Percentiles rank a stretch among this genome's conserved stretches.
Evolutionary conservation across 2,888 invertebrate species (phyloP).

Genomic region (Eustalomyia histrio): DNA sequence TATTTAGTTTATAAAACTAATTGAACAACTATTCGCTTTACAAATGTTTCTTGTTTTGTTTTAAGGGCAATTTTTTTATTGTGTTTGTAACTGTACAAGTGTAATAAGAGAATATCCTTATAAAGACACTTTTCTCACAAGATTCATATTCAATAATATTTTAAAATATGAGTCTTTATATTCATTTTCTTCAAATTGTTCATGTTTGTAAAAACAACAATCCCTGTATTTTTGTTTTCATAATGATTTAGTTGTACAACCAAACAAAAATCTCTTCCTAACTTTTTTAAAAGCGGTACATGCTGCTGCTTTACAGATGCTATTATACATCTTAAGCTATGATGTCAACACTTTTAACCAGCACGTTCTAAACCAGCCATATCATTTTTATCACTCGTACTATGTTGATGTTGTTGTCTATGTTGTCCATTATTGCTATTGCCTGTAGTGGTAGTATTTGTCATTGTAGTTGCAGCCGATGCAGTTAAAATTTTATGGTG

Average conservation of each 20-base stretch:
- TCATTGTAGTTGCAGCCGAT: constrained; percentile 36
- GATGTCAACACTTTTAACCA: constrained; percentile 54
- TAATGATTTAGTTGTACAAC: background rate
- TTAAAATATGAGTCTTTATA: constrained; percentile 2
- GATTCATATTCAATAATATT: constrained; percentile 31
- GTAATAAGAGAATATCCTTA: constrained; percentile 5
- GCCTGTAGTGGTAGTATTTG: constrained; percentile 21
- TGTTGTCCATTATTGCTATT: constrained; percentile 36
- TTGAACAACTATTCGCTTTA: constrained; percentile 48
- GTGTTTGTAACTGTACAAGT: constrained; percentile 9
- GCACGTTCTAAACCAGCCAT: constrained; percentile 41
- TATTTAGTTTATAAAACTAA: constrained; percentile 43
- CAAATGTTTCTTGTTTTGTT: constrained; percentile 31
- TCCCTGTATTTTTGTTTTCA: constrained; percentile 29
- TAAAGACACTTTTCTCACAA: constrained; percentile 19
- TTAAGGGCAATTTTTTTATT: too few species aligned
- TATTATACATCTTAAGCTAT: constrained; percentile 42
- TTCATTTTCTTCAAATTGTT: background rate
- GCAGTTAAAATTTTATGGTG: constrained; percentile 56
- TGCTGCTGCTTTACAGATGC: background rate
- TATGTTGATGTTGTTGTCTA: constrained; percentile 35
- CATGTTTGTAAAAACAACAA: constrained; percentile 20
- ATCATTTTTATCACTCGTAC: constrained; percentile 57
- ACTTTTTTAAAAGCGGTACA: too few species aligned
- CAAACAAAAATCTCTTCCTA: constrained; percentile 1